These are phyloP conservation scores for Heptranchias perlo DNA, from an alignment of 2,113 vertebrate species.

Conservation along the genomic window DNA sequence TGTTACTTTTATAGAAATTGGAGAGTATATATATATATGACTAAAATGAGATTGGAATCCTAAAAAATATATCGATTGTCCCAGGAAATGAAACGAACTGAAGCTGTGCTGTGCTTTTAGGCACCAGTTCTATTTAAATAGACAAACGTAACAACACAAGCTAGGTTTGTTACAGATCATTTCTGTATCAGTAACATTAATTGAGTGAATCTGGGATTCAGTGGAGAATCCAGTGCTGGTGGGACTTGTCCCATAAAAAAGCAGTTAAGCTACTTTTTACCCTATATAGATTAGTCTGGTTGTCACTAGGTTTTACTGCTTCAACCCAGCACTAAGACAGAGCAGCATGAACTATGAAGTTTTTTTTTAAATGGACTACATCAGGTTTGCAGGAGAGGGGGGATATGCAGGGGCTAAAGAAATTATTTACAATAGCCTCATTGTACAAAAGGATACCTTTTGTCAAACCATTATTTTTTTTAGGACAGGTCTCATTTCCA, in stretches of 20 bases:
- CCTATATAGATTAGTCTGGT: neutral
- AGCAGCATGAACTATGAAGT: neutral
- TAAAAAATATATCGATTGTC: neutral
- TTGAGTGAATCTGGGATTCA: neutral
- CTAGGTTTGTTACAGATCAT: neutral
- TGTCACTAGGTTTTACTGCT: neutral
- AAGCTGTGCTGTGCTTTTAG: neutral
- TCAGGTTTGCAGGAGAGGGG: neutral
- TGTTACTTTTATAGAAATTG: neutral
- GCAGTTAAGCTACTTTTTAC: neutral
- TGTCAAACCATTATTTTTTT: slow-evolving; percentile 10
- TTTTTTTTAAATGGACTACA: neutral
- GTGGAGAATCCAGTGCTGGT: neutral
- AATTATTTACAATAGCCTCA: slow-evolving; percentile 2
- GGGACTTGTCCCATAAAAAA: neutral
- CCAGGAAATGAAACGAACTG: neutral
- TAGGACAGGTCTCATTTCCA: neutral
- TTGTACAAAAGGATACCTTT: slow-evolving; percentile 22
- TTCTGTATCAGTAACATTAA: neutral
- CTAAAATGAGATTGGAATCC: neutral
- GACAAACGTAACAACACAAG: neutral
- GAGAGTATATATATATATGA: neutral
- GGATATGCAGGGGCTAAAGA: neutral
- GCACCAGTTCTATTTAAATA: neutral
- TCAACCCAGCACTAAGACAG: neutral